Evolutionary conservation across 2,888 invertebrate genomes (phyloP).

Genomic region (Augochlorella aurata): DNA sequence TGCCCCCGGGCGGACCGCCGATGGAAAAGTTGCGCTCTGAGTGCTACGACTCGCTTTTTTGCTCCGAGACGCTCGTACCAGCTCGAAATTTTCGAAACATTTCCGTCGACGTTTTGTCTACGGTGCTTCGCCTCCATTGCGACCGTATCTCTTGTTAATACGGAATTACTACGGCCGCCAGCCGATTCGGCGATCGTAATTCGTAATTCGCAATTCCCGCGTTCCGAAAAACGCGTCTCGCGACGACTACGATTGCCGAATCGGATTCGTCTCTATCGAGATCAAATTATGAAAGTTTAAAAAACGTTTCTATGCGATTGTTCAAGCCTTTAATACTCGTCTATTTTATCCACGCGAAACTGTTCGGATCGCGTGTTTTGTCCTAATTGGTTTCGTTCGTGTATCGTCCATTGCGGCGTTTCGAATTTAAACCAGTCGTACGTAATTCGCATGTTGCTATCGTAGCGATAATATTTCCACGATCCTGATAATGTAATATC

Average conservation of each 20-base stretch:
- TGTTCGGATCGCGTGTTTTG: no score
- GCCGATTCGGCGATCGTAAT: not conserved
- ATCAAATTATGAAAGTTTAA: no score
- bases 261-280: no score
- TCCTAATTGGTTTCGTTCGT: no score
- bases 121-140: conserved; percentile 14
- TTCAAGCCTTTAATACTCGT: no score
- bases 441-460: no score
- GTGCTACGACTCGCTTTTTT: conserved; percentile 80
- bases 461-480: no score
- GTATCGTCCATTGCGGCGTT: no score
- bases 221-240: not conserved
- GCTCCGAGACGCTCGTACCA: conserved; percentile 63
- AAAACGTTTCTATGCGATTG: no score
- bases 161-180: not conserved
- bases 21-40: conserved; percentile 81
- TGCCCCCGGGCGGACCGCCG: conserved; percentile 77
- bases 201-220: not conserved
- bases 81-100: conserved; percentile 63
- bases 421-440: no score
- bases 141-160: conserved; percentile 22
- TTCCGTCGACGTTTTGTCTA: conserved; percentile 59
- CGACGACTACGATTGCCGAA: not conserved
- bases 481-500: no score
- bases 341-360: no score